phyloP scores from a whole-genome alignment of 1,140 invertebrate genomes.

The Colletes gigas region DNA sequence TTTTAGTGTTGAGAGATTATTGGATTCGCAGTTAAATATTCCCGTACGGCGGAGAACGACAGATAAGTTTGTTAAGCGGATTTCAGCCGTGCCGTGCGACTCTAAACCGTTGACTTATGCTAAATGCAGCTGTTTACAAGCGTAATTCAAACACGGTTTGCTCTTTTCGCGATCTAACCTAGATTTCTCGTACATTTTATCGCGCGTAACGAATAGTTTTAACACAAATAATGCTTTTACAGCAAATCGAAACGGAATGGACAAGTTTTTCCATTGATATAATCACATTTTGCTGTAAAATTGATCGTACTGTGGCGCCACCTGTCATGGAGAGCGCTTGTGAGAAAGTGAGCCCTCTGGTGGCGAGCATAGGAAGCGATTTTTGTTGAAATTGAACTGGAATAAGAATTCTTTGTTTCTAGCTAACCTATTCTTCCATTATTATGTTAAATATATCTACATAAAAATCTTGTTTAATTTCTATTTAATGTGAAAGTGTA shows the following conservation, averaged over 20 bases:
- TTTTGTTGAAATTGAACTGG: no score
- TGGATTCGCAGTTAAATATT: slow-evolving; percentile 45
- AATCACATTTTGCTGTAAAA: no score
- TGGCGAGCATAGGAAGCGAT: no score
- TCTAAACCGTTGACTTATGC: slow-evolving; percentile 45
- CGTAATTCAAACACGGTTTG: slow-evolving; percentile 26
- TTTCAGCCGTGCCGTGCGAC: slow-evolving; percentile 19
- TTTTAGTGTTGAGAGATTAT: slow-evolving; percentile 32
- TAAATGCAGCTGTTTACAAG: slow-evolving; percentile 25
- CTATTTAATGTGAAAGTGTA: not conserved
- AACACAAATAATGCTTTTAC: not conserved
- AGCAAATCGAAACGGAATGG: no score
- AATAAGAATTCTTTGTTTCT: no score
- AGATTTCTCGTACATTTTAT: slow-evolving; percentile 8
- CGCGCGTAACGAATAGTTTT: not conserved
- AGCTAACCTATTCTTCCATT: no score
- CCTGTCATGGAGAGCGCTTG: no score
- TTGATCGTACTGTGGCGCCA: no score
- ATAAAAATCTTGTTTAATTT: no score
- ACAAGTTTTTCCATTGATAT: no score
- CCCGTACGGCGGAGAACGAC: slow-evolving; percentile 6
- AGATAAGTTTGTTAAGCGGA: slow-evolving; percentile 54
- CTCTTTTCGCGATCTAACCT: not conserved
- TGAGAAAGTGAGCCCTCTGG: no score
- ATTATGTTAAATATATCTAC: no score